Percentiles rank a stretch among this genome's conserved stretches.
Conservation (phyloP, 1,140 invertebrate genomes). For the Tetramorium parvispinum region DNA sequence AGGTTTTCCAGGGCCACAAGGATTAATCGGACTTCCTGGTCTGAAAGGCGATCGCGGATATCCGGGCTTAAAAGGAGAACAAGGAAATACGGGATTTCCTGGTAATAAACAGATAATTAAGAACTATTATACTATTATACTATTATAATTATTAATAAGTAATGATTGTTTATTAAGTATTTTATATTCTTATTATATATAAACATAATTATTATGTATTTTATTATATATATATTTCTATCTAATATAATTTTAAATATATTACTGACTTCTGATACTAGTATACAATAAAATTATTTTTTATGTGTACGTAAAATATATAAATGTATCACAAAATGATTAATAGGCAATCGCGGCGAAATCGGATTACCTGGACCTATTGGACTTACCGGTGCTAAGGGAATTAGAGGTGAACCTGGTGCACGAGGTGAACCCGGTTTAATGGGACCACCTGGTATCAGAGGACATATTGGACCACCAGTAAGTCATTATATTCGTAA, state of each 20-base stretch:
- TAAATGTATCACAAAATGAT: not conserved
- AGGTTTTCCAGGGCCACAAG: slow-evolving; percentile 89
- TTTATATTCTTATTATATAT: not conserved
- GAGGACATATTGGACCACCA: slow-evolving; percentile 68
- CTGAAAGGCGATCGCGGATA: slow-evolving; percentile 91
- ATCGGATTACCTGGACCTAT: slow-evolving; percentile 88
- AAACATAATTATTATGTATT: not conserved
- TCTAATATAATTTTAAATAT: not conserved
- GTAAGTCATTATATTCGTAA: slow-evolving; percentile 55
- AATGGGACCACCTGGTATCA: slow-evolving; percentile 81
- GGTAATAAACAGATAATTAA: slow-evolving; percentile 80
- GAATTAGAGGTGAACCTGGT: slow-evolving; percentile 91
- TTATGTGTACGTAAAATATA: not conserved
- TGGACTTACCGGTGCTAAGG: slow-evolving; percentile 90
- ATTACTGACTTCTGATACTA: not conserved
- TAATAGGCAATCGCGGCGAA: slow-evolving; percentile 86
- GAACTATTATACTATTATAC: too few species aligned
- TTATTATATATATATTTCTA: not conserved
- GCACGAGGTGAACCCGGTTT: slow-evolving; percentile 91
- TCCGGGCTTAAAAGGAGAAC: slow-evolving; percentile 89
- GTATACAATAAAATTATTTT: not conserved
- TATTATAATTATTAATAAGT: too few species aligned
- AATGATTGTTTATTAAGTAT: not conserved
- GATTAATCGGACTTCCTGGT: slow-evolving; percentile 89
- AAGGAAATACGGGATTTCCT: slow-evolving; percentile 89